Evolutionary conservation across 2,113 vertebrate genomes (phyloP).

Genomic region (Perca flavescens): DNA sequence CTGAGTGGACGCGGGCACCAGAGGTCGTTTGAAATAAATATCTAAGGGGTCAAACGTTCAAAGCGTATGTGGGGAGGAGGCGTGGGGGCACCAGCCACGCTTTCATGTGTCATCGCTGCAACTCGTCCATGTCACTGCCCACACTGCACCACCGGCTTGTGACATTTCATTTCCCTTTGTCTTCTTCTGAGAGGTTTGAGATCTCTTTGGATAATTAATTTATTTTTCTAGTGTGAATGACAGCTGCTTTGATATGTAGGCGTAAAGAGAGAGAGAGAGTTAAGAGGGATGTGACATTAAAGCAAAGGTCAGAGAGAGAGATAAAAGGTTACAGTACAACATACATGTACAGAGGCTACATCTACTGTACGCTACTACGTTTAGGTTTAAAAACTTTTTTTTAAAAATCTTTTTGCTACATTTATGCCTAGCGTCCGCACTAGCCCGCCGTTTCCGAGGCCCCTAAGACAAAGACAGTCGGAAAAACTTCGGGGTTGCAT

Average conservation of each 20-base stretch:
- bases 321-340: too few species aligned
- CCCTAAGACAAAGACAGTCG: too few species aligned
- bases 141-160: slow-evolving; percentile 19
- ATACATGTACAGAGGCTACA: too few species aligned
- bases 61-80: slow-evolving; percentile 26
- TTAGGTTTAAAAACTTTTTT: too few species aligned
- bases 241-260: slow-evolving; percentile 39
- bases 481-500: too few species aligned
- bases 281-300: too few species aligned
- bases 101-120: slow-evolving; percentile 60
- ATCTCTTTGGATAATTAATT: slow-evolving; percentile 25
- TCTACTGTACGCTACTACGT: too few species aligned
- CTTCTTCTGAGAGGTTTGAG: slow-evolving; percentile 35
- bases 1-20: slow-evolving; percentile 11
- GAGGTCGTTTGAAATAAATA: slow-evolving; percentile 63
- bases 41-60: slow-evolving; percentile 70
- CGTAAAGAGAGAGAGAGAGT: background rate
- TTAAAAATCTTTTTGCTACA: too few species aligned
- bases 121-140: slow-evolving; percentile 21
- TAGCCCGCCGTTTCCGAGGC: too few species aligned
- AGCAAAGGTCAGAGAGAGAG: too few species aligned
- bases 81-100: slow-evolving; percentile 10
- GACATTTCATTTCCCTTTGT: slow-evolving; percentile 70
- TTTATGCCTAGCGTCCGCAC: too few species aligned
- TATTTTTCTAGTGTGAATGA: slow-evolving; percentile 15